A percentile compares a stretch with the other conserved stretches of the same genome.
phyloP scores from a whole-genome alignment of 2,888 invertebrate genomes.

The Apamea crenata region DNA sequence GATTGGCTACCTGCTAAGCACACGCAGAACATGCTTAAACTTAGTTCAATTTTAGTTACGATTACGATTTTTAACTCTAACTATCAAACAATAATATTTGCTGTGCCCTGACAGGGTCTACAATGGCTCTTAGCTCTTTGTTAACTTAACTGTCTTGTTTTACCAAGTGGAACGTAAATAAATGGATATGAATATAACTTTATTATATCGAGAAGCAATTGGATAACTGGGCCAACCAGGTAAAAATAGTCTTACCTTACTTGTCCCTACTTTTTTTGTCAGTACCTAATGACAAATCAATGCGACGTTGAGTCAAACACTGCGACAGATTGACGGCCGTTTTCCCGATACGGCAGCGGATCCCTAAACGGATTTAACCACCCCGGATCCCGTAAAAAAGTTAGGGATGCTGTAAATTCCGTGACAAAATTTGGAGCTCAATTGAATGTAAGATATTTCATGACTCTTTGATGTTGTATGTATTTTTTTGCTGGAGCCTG shows the following conservation, averaged over 20 bases:
- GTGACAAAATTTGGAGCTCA: slow-evolving; percentile 65
- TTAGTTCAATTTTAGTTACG: no score
- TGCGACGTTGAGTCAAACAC: slow-evolving; percentile 29
- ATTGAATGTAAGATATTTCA: slow-evolving; percentile 68
- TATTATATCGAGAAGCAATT: not conserved
- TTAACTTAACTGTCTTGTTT: no score
- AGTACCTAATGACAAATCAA: slow-evolving; percentile 16
- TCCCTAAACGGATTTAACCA: slow-evolving; percentile 64
- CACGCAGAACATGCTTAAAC: not conserved
- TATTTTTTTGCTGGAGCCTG: slow-evolving; percentile 26
- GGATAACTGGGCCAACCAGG: not conserved
- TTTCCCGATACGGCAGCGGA: slow-evolving; percentile 35
- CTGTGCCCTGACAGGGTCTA: no score
- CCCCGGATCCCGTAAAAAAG: slow-evolving; percentile 64
- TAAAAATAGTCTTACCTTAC: not conserved
- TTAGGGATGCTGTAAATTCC: slow-evolving; percentile 63
- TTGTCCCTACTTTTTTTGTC: not conserved
- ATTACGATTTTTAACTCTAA: no score
- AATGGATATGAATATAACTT: no score
- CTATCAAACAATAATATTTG: no score
- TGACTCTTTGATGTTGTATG: slow-evolving; percentile 52
- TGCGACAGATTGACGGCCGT: slow-evolving; percentile 39
- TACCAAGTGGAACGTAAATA: no score
- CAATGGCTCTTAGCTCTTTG: no score
- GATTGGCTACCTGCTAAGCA: not conserved